Evolutionary conservation across 2,113 vertebrate genomes (phyloP), one percentile per base, ranked within the genome.

Genomic region (Bungarus multicinctus): DNA sequence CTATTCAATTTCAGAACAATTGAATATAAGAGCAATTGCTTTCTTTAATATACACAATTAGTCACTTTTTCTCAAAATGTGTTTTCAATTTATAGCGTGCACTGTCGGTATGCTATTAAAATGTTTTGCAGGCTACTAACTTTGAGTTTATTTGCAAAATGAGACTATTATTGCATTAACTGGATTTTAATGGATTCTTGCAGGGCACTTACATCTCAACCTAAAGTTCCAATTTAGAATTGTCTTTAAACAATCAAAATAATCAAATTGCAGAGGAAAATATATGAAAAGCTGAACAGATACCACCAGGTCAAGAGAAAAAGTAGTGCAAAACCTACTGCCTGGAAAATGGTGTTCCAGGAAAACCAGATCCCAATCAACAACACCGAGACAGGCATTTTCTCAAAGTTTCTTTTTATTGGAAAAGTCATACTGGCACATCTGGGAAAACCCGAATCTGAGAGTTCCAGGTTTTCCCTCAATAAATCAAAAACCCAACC

Each of bases 191-290:
- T 60, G 89, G 55, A 58, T 3, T 90, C 90, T 87, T 87, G 23
- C 39, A 89, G 74, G 88, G 30, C 16, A 81, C 47, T 94, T 93
- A 34, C 55, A 93, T 92, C 88, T 60, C 93, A 94, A 95, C 93
- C 86, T 85, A 81, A 57, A 87, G 88, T 95, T 94, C 43, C 88
- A 93, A 94, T 95, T 95, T 93, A 91, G 89, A 95, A 93, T 94
- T 94, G 94, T 90, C 90, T 91, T 90, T 90, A 93, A 95, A 95
- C 95, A 92, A 94, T 96, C 93, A 64, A 95, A 94, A 94, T 92
- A 94, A 94, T 92, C 95, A 91, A 94, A 95, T 91, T 5, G 6
- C 25, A 90, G 34, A 92, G 89, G 90, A 90, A 89, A 0, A 92
- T 90, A 2, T n/a, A 23, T 94, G 92, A 95, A 69, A 95, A 94